Percentiles rank a stretch among this genome's conserved stretches.
Evolutionary conservation across 2,888 invertebrate genomes (phyloP).

Genomic region (Eudasyphora cyanicolor): DNA sequence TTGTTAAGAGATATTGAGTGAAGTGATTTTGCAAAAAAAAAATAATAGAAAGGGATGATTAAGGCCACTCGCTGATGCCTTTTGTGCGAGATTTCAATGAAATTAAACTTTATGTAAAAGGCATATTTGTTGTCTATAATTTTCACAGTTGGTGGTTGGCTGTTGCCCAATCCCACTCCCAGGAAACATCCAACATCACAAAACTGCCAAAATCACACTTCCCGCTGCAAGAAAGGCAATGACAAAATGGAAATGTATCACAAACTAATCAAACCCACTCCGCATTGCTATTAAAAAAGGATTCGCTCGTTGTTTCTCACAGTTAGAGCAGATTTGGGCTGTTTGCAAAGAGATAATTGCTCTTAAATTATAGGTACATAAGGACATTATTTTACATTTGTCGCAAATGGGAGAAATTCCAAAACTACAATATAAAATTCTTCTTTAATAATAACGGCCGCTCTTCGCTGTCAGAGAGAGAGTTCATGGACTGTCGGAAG

Average conservation of each 20-base stretch:
- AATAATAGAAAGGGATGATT: constrained; percentile 18
- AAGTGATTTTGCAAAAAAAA: background rate
- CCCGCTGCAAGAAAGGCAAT: background rate
- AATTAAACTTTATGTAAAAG: constrained; percentile 34
- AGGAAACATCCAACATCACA: constrained; percentile 3
- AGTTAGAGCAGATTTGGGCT: constrained; percentile 15
- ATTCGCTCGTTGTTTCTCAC: constrained; percentile 31
- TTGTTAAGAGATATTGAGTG: constrained; percentile 27
- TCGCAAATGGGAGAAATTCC: background rate
- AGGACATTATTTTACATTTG: constrained; percentile 3
- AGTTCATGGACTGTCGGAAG: background rate
- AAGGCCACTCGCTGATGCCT: background rate
- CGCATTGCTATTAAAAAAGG: background rate
- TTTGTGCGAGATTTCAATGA: constrained; percentile 19
- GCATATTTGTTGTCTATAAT: constrained; percentile 52
- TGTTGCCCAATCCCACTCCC: too few species aligned
- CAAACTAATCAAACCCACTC: constrained; percentile 27
- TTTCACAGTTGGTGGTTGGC: constrained; percentile 65
- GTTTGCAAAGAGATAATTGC: constrained; percentile 28
- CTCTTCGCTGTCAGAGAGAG: background rate
- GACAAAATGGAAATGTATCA: constrained; percentile 17
- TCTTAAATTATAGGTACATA: constrained; percentile 30
- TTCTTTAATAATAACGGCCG: constrained; percentile 3
- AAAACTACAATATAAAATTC: background rate
- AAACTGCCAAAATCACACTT: constrained; percentile 42